These are phyloP conservation scores for Drosophila sulfurigaster DNA, from an alignment of 1,140 invertebrate genomes.

Conservation along the genomic window DNA sequence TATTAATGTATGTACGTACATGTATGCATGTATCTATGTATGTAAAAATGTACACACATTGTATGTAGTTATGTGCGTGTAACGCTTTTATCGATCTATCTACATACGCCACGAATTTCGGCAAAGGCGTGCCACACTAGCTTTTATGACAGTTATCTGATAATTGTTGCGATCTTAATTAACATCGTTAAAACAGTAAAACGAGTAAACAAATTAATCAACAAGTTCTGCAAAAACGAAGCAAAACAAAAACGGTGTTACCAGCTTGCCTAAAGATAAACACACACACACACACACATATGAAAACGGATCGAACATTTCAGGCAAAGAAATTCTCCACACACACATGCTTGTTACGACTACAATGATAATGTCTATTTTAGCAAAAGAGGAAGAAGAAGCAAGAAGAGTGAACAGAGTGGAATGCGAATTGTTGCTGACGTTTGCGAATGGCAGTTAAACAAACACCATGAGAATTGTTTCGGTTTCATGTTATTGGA, in stretches of 20 bases:
- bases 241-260: background rate
- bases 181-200: constrained; percentile 23
- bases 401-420: constrained; percentile 13
- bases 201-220: constrained; percentile 24
- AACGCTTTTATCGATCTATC: background rate
- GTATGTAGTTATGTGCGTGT: background rate
- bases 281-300: background rate
- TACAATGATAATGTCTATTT: constrained; percentile 1
- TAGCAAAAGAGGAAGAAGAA: background rate
- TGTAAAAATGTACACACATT: constrained; percentile 14
- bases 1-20: constrained; percentile 8
- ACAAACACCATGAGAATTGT: too few species aligned
- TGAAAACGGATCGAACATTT: background rate
- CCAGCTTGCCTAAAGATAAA: background rate
- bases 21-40: constrained; percentile 8
- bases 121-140: background rate
- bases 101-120: background rate
- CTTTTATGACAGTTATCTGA: constrained; percentile 13
- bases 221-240: background rate
- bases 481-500: background rate
- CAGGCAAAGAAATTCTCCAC: background rate
- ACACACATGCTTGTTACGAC: background rate
- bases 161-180: constrained; percentile 29
- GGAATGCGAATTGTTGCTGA: constrained; percentile 41
- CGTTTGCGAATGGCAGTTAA: constrained; percentile 52